Evolutionary conservation across 2,797 vertebrate species (phyloP), one percentile per base, ranked within the genome.

Genomic region (Melanotaenia trifasciata): DNA sequence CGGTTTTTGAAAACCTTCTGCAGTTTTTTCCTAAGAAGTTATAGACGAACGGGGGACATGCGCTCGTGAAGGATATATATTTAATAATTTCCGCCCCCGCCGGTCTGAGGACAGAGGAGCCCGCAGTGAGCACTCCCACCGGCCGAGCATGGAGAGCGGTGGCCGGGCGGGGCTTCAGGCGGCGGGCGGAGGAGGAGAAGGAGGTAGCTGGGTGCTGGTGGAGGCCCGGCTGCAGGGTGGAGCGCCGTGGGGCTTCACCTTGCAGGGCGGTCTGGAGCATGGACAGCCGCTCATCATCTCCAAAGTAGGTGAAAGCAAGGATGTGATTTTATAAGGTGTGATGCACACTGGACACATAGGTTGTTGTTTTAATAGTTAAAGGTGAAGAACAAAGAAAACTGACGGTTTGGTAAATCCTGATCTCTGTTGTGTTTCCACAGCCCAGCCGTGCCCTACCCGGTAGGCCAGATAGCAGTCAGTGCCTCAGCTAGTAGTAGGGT

Each of bases 181-280:
- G 68, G 66, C 61, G 63, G 60, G 84, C 82, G 70, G 67, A 75
- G 79, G 94, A 61, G 74, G 56, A 4, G 67, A 56, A 1, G 71
- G 66, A 4, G 68, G 75, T 80, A 90, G 93, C 84, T 94, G 93
- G 63, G 74, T 95, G 83, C 94, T 96, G 85, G 87, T 98, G 89
- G 94, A 97, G 92, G 95, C 92, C 13, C 92, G 92, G 84, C 94
- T 99, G 18, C 94, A 95, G 65, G 97, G 97, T 77, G 97, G 96
- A 8, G 96, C 97, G 18, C 97, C 97, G 45, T 99, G 97, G 97
- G 98, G 97, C 73, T 99, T 99, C 93, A 97, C 96, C 8, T 85
- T 99, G 86, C 96, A 96, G 93, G 97, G 97, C 33, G 97, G 97
- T 72, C 90, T 96, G 88, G 98, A 99, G 81, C 95, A 94, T 0